Conservation (phyloP, 2,888 invertebrate genomes). For the Melipona beecheii region DNA sequence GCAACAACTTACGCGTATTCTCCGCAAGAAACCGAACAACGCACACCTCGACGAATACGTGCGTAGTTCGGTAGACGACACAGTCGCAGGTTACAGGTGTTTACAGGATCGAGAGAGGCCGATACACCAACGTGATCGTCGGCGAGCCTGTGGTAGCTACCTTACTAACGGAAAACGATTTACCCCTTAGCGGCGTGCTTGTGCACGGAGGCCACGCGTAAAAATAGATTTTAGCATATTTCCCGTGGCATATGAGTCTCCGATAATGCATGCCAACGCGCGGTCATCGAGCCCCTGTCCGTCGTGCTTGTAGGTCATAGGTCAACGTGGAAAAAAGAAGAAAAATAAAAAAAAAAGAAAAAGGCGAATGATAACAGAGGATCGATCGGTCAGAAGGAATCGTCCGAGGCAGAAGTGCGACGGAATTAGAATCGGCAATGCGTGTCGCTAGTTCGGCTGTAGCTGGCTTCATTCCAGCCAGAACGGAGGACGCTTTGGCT, state of each 20-base stretch:
- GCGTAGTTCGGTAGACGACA: background rate
- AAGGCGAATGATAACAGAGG: constrained; percentile 35
- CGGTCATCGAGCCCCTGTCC: background rate
- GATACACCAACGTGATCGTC: constrained; percentile 32
- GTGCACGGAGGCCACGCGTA: constrained; percentile 15
- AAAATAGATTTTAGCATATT: constrained; percentile 57
- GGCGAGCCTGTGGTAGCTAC: constrained; percentile 29
- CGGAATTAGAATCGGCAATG: constrained; percentile 82
- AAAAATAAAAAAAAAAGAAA: constrained; percentile 19
- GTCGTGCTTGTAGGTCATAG: constrained; percentile 8
- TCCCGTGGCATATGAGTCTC: constrained; percentile 20
- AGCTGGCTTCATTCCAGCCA: constrained; percentile 79
- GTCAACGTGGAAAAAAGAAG: constrained; percentile 34
- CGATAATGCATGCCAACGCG: constrained; percentile 52
- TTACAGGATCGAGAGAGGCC: background rate
- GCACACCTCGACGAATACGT: background rate
- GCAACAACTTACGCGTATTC: constrained; percentile 2
- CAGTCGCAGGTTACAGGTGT: constrained; percentile 4
- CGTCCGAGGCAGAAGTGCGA: constrained; percentile 63
- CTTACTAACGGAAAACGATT: constrained; percentile 50
- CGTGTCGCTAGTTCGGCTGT: constrained; percentile 77
- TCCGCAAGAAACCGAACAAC: background rate
- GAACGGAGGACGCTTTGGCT: constrained; percentile 79
- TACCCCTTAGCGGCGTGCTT: constrained; percentile 43
- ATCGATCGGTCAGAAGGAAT: constrained; percentile 59